These are phyloP conservation scores for Malurus splendens DNA, from an alignment of 2,797 vertebrate genomes.

Conservation along the genomic window DNA sequence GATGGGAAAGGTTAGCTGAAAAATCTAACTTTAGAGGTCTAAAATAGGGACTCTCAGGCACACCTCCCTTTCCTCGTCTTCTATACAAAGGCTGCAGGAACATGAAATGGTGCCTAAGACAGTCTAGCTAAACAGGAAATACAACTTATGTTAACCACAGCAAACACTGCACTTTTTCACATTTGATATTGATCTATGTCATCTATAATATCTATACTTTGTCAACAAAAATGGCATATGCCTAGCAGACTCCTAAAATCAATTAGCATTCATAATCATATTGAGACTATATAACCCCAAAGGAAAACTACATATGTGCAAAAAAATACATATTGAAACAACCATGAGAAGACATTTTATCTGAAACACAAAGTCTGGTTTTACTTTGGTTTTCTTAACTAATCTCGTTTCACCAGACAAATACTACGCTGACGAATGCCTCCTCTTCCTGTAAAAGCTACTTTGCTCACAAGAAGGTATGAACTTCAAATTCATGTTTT, in stretches of 20 bases:
- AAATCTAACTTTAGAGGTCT: background rate
- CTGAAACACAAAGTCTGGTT: background rate
- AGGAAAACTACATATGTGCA: background rate
- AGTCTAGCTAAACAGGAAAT: background rate
- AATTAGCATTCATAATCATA: background rate
- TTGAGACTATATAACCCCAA: background rate
- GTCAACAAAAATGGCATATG: background rate
- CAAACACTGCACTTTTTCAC: background rate
- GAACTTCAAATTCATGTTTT: background rate
- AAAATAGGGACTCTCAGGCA: background rate
- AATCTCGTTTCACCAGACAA: background rate
- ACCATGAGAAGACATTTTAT: background rate
- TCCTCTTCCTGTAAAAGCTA: background rate
- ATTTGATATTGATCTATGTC: background rate
- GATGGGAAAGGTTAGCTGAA: background rate
- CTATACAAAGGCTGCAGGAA: background rate
- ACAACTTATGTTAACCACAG: background rate
- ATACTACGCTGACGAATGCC: background rate
- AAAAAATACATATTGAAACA: background rate
- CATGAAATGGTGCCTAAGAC: background rate
- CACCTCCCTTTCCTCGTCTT: background rate
- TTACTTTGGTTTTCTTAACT: background rate
- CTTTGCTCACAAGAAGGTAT: background rate
- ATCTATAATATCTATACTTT: background rate
- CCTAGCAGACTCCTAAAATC: background rate